Evolutionary conservation across 2,888 invertebrate species (phyloP), one percentile per base, ranked within the genome.

Genomic region (Drosophila algonquin): DNA sequence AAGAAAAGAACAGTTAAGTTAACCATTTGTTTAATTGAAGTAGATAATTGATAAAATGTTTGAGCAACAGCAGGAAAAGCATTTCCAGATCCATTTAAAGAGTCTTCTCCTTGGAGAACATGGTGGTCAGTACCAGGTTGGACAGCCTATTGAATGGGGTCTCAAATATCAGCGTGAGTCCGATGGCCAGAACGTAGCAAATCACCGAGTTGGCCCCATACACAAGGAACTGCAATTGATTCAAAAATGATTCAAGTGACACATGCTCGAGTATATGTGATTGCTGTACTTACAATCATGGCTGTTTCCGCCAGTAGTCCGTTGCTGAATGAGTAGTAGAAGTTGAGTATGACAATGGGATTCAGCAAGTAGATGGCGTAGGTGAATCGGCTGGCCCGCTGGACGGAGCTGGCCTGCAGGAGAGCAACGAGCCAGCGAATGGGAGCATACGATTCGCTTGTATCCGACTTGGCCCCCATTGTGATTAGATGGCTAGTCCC

Each of bases 321-420:
- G 7, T 24, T 9, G 27, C 53, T 61, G 8, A 72, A 48, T 0
- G 67, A 53, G 18, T 76, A 76, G 16, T 61, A 67, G n/a, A 64
- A 56, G 24, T 56, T 52, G 0, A 64, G n/a, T 6, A 78, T 76
- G 10, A 82, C 35, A 6, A 61, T 12, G 0, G 83, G 76, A 57
- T 82, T 80, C 2, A 80, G 27, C 48, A 80, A 50, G 35, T 78
- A 80, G 21, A 80, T 24, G 21, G 67, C 71, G 54, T 69, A 80
- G 9, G 69, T 74, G 7, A 80, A 54, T 1, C 78, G 71, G 18
- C 61, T 69, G n/a, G 70, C n/a, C 0, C 62, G 62, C 51, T 80
- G 80, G 18, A 80, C 21, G 0, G 14, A 55, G 8, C 50, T 40
- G 3, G 45, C 52, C n/a, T 76, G 63, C 8, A 80, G 50, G 10